Base-by-base conservation (phyloP, 2,888 invertebrate genomes). In the Erynnis tages region DNA sequence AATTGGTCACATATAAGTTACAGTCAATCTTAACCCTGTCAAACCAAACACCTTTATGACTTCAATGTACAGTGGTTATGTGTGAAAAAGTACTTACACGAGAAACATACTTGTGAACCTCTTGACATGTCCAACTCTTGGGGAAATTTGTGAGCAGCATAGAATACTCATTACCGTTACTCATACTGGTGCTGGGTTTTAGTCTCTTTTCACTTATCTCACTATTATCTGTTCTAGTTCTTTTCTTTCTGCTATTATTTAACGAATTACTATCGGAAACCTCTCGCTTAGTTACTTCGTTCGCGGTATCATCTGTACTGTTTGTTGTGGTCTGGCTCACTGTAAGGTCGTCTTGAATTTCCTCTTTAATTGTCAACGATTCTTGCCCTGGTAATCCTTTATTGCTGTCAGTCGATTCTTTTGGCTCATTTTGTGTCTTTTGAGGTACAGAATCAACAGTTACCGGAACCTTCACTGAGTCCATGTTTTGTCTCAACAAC, bases 61-160 rank as follows among this genome's bases (percentile, higher is more conserved):
- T n/a, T n/a, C n/a, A n/a, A n/a, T n/a, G n/a, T n/a, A n/a, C n/a
- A n/a, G n/a, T n/a, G n/a, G n/a, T 11, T 3, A n/a, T 11, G 10
- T 5, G 11, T 30, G n/a, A 40, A 27, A 4, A 25, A 8, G 1
- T 13, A 37, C 35, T 46, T 19, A 46, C 35, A 4, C n/a, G 27
- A 1, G 27, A 16, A 37, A 46, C 17, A 37, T 34, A 25, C 5
- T 37, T 37, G 11, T 35, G 10, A n/a, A 46, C 37, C 11, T 46
- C 35, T 11, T 25, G 17, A n/a, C 27, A 46, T 1, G 46, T 17
- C 35, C 35, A 46, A 27, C n/a, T 46, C 17, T 46, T 17, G 1
- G 46, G 46, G 17, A 46, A 46, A 27, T 27, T 27, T 2, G 27
- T 37, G 1, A 46, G 25, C 27, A 37, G 7, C 5, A 46, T 37